Conservation (phyloP, 2,113 vertebrate genomes). For the Rhinoderma darwinii region DNA sequence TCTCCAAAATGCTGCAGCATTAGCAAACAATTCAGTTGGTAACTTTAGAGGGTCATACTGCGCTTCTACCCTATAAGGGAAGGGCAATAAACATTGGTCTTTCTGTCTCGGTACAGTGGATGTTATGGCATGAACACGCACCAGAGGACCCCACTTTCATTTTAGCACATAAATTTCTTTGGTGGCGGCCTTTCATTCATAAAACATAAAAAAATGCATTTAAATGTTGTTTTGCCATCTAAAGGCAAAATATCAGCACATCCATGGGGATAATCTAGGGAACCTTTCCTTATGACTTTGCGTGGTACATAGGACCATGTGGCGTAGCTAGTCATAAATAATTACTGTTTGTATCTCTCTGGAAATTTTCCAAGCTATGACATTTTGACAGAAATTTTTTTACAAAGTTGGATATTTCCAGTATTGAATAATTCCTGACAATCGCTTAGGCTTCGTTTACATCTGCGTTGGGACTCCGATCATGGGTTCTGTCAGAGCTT, state of each 20-base stretch:
- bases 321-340: background rate
- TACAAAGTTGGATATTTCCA: background rate
- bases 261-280: background rate
- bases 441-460: background rate
- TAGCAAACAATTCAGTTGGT: too few species aligned
- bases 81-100: too few species aligned
- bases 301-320: background rate
- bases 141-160: background rate
- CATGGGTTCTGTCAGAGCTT: too few species aligned
- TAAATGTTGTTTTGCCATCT: background rate
- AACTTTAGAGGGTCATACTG: too few species aligned
- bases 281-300: background rate
- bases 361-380: background rate
- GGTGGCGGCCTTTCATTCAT: too few species aligned
- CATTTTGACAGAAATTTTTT: background rate
- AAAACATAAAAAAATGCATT: too few species aligned
- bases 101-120: too few species aligned
- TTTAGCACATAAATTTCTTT: background rate
- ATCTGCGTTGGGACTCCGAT: too few species aligned
- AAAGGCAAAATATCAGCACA: background rate
- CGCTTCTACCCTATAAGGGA: too few species aligned
- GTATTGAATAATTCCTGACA: background rate
- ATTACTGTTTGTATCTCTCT: background rate
- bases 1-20: too few species aligned
- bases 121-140: background rate